Evolutionary conservation across 2,113 vertebrate species (phyloP).

Genomic region (Seriola aureovittata): DNA sequence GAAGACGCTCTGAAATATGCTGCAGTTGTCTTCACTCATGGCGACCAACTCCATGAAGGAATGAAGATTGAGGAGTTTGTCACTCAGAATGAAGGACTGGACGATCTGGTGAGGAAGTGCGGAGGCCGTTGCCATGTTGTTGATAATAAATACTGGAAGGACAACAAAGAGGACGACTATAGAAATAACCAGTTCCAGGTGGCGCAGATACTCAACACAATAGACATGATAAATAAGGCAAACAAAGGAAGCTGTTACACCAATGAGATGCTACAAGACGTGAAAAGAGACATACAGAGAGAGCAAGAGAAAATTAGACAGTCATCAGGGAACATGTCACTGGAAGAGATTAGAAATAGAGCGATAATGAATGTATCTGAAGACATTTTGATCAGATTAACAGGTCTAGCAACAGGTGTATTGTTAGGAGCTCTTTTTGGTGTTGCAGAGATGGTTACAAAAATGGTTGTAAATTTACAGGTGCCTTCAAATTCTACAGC

Average conservation of each 20-base stretch:
- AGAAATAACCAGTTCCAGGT: constrained; percentile 51
- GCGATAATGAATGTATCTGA: constrained; percentile 63
- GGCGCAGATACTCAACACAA: constrained; percentile 31
- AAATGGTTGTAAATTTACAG: no score
- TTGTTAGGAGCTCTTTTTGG: neutral
- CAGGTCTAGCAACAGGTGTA: constrained; percentile 11
- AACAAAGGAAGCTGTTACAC: constrained; percentile 41
- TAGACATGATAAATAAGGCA: constrained; percentile 13
- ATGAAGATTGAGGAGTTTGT: constrained; percentile 5
- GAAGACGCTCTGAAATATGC: constrained; percentile 5
- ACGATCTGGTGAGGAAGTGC: constrained; percentile 19
- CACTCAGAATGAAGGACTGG: neutral
- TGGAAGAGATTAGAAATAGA: neutral
- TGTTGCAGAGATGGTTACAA: neutral
- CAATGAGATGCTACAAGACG: constrained; percentile 23
- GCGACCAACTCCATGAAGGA: neutral
- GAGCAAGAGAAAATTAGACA: neutral
- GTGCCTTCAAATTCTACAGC: no score
- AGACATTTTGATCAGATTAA: constrained; percentile 55
- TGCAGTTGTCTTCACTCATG: constrained; percentile 24
- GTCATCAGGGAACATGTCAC: constrained; percentile 9
- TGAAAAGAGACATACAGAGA: constrained; percentile 6
- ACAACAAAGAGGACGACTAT: constrained; percentile 20
- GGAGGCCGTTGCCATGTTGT: constrained; percentile 3
- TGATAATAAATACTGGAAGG: constrained; percentile 36